These are phyloP conservation scores for Antedon bifida DNA, from an alignment of 35 echinoderm and acorn worm genomes.

Conservation along the genomic window DNA sequence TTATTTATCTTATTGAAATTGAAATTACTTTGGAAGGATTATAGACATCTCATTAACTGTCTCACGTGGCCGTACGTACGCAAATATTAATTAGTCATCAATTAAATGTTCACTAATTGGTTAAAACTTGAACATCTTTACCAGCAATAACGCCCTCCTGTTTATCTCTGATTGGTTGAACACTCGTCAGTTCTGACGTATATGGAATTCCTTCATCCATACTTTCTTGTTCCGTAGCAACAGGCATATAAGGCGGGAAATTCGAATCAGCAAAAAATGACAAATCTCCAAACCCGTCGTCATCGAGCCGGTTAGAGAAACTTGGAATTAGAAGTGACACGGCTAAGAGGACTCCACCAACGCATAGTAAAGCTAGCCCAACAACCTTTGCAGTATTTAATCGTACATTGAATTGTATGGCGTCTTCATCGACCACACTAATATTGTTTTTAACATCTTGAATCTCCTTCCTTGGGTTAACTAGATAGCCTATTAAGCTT, in stretches of 20 bases:
- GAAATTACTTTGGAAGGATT: too few relatives aligned
- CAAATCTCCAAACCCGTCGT: slow-evolving; percentile 25
- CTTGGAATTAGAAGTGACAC: slow-evolving; percentile 71
- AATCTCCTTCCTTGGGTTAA: slow-evolving; percentile 46
- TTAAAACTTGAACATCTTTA: slow-evolving; percentile 15
- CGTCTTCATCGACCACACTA: slow-evolving; percentile 65
- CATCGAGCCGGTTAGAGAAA: slow-evolving; percentile 24
- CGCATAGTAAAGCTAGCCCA: slow-evolving; percentile 72
- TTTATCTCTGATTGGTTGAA: slow-evolving; percentile 61
- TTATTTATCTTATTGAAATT: too few relatives aligned
- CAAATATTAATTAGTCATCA: too few relatives aligned
- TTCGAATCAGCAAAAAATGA: slow-evolving; percentile 53
- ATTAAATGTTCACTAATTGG: too few relatives aligned
- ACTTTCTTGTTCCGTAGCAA: slow-evolving; percentile 34
- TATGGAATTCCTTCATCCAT: slow-evolving; percentile 86
- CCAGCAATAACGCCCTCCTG: slow-evolving; percentile 64
- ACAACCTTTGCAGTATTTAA: slow-evolving; percentile 73
- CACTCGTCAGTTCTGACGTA: slow-evolving; percentile 76
- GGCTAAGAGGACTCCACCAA: slow-evolving; percentile 67
- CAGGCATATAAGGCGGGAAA: slow-evolving; percentile 89
- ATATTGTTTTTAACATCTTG: slow-evolving; percentile 47
- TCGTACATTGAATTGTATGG: slow-evolving; percentile 56
- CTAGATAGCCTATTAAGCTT: slow-evolving; percentile 61
- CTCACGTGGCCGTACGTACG: too few relatives aligned
- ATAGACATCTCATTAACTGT: too few relatives aligned